Evolutionary conservation across 2,113 vertebrate genomes (phyloP).

Genomic region (Larimichthys polyactis): DNA sequence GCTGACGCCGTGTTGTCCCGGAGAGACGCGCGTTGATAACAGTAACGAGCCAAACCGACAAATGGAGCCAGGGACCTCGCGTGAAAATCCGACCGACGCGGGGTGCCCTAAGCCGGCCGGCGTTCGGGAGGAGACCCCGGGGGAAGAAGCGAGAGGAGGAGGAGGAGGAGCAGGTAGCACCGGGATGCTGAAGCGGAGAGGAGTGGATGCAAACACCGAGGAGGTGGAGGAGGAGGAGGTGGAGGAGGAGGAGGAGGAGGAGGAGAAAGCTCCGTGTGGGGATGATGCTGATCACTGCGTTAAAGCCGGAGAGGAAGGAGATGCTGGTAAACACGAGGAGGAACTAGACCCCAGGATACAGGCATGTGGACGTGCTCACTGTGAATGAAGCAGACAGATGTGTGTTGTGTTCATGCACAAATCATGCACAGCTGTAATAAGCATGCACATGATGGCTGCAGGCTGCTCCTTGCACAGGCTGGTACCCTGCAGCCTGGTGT

Average conservation of each 20-base stretch:
- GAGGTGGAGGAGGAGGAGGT: conserved; percentile 30
- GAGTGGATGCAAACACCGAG: conserved; percentile 13
- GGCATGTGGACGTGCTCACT: conserved; percentile 57
- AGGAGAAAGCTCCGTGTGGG: conserved; percentile 7
- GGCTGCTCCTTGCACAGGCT: neutral
- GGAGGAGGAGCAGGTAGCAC: conserved; percentile 40
- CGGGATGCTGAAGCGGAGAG: conserved; percentile 39
- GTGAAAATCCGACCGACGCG: conserved; percentile 66
- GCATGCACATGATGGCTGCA: neutral
- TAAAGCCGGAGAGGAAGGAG: conserved; percentile 43
- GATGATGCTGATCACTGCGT: neutral
- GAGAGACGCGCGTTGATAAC: neutral
- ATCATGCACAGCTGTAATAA: too few relatives aligned
- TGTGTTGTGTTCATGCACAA: neutral
- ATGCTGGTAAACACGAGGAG: conserved; percentile 75
- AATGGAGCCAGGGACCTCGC: conserved; percentile 79
- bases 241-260: neutral
- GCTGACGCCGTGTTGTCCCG: neutral
- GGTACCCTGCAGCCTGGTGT: neutral
- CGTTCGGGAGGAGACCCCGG: conserved; percentile 76
- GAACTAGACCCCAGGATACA: conserved; percentile 86
- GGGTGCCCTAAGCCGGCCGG: conserved; percentile 50
- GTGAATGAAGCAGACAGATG: neutral
- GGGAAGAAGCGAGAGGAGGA: conserved; percentile 66
- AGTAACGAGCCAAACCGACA: neutral